phyloP scores from a whole-genome alignment of 2,113 vertebrate species.

The Lamprologus callipterus region DNA sequence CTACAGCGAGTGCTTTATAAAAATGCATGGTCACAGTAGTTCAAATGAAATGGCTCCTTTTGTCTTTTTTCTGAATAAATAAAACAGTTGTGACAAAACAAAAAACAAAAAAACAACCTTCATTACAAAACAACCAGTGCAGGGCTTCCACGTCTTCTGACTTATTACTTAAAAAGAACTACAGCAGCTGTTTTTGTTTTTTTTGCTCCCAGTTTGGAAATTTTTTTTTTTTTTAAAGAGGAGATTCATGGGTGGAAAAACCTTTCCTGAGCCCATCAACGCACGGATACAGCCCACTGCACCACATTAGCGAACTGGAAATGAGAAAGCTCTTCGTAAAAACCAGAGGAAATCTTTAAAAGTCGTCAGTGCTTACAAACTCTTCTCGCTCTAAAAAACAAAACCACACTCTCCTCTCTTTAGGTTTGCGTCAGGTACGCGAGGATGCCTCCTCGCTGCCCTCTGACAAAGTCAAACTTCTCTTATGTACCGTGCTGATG shows the following conservation, averaged over 20 bases:
- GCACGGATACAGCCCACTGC: neutral
- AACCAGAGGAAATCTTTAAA: neutral
- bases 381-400: neutral
- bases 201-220: slow-evolving; percentile 15
- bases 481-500: neutral
- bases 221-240: neutral
- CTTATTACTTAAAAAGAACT: neutral
- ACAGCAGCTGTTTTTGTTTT: slow-evolving; percentile 25
- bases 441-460: neutral
- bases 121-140: neutral
- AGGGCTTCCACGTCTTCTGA: slow-evolving; percentile 1
- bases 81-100: slow-evolving; percentile 32
- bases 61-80: slow-evolving; percentile 49
- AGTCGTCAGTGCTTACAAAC: neutral
- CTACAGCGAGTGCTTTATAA: slow-evolving; percentile 61
- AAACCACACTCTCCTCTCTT: neutral
- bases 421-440: neutral
- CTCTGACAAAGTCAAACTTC: neutral
- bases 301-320: neutral
- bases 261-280: neutral
- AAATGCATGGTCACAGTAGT: slow-evolving; percentile 60
- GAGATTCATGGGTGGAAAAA: slow-evolving; percentile 19
- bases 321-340: neutral
- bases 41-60: slow-evolving; percentile 56
- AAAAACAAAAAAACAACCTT: slow-evolving; percentile 14